These are phyloP conservation scores for Myotis brandtii DNA, from an alignment of 2,113 vertebrate genomes.

Conservation along the genomic window DNA sequence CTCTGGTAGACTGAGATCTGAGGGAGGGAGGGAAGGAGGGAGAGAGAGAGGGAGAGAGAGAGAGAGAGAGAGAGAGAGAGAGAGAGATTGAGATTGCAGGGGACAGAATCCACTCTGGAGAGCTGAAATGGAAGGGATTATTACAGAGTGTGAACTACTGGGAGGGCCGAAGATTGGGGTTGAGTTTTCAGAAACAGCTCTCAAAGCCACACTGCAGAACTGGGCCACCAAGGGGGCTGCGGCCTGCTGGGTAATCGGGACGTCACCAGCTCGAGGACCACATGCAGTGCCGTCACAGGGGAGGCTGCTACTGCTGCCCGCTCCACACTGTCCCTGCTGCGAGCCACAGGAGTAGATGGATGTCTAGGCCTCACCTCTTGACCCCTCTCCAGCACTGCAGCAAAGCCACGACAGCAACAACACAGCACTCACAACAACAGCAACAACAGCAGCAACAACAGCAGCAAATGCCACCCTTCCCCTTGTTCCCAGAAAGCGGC, in stretches of 20 bases:
- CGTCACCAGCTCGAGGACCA: background rate
- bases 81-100: too few species aligned
- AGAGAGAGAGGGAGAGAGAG: background rate
- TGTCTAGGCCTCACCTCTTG: background rate
- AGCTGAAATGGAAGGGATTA: background rate
- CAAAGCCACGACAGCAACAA: background rate
- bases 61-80: background rate
- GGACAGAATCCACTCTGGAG: background rate
- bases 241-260: background rate
- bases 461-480: background rate
- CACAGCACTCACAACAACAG: background rate
- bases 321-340: background rate
- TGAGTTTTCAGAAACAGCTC: background rate
- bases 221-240: background rate
- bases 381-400: background rate
- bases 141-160: background rate
- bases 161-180: background rate
- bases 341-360: background rate
- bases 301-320: background rate
- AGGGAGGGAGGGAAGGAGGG: background rate
- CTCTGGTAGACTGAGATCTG: background rate
- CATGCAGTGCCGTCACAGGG: fast-evolving
- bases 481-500: background rate
- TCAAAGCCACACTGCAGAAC: background rate
- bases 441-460: too few species aligned